These are phyloP conservation scores for Itoplectis maculator DNA, from an alignment of 2,888 invertebrate species.

Conservation along the genomic window DNA sequence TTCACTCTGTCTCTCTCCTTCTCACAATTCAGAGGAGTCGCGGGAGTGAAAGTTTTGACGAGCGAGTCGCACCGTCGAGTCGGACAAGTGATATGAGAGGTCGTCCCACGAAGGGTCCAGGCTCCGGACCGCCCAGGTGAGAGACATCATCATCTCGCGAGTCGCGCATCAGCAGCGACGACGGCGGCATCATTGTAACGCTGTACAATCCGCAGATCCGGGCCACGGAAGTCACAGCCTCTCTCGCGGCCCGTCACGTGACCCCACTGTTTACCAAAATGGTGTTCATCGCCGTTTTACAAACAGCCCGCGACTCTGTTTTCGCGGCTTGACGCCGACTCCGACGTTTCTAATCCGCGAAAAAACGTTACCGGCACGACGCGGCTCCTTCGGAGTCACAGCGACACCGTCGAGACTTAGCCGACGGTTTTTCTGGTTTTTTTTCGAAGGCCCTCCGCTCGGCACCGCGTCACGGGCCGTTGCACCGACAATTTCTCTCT, in stretches of 20 bases:
- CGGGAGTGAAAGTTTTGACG: conserved; percentile 12
- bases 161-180: conserved; percentile 57
- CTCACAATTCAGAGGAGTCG: background rate
- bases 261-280: conserved; percentile 84
- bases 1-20: background rate
- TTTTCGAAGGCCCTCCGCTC: conserved; percentile 24
- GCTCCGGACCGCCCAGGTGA: conserved; percentile 78
- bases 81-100: conserved; percentile 55
- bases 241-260: conserved; percentile 80
- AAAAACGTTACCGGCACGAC: conserved; percentile 7
- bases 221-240: conserved; percentile 79
- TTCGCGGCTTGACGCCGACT: conserved; percentile 36
- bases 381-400: conserved; percentile 38
- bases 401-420: too few relatives aligned
- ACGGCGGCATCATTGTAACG: conserved; percentile 68
- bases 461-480: conserved; percentile 71
- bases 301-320: conserved; percentile 64
- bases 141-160: conserved; percentile 59
- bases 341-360: background rate
- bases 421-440: conserved; percentile 8
- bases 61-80: background rate
- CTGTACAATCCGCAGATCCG: too few relatives aligned
- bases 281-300: conserved; percentile 78
- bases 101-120: conserved; percentile 60
- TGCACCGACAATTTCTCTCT: conserved; percentile 70